Conservation (phyloP, 2,113 vertebrate genomes). For the Hiodon alosoides region DNA sequence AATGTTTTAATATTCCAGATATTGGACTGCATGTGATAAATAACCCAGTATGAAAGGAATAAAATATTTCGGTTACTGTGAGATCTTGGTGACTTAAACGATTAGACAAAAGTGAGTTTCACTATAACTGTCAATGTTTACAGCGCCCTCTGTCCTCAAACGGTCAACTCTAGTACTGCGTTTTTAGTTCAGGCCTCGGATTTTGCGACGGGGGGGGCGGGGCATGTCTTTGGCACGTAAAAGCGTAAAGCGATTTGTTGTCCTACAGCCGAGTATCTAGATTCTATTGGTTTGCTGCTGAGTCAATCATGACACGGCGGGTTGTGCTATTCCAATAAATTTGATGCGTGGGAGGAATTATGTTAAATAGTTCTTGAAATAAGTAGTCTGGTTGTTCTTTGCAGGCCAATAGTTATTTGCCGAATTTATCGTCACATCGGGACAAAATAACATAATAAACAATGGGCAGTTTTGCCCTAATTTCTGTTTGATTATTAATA, state of each 20-base stretch:
- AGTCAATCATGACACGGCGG: constrained; percentile 47
- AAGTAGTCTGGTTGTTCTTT: constrained; percentile 18
- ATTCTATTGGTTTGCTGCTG: constrained; percentile 37
- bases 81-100: neutral
- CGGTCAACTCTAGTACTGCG: constrained; percentile 41
- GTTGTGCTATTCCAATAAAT: constrained; percentile 43
- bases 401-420: neutral
- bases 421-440: neutral
- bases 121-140: constrained; percentile 22
- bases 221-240: constrained; percentile 35
- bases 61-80: neutral
- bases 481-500: constrained; percentile 27
- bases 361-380: constrained; percentile 16
- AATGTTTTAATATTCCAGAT: too few species aligned
- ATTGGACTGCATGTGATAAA: too few species aligned
- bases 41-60: too few species aligned
- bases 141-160: constrained; percentile 46
- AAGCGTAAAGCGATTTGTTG: constrained; percentile 51
- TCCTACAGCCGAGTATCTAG: constrained; percentile 47
- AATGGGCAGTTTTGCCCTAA: neutral
- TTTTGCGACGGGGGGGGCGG: constrained; percentile 26
- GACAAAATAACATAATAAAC: constrained; percentile 20
- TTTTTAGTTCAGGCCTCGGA: constrained; percentile 18
- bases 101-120: constrained; percentile 1
- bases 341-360: constrained; percentile 27